These are phyloP conservation scores for Antheraea mylitta DNA, from an alignment of 1,140 invertebrate genomes.

Conservation along the genomic window DNA sequence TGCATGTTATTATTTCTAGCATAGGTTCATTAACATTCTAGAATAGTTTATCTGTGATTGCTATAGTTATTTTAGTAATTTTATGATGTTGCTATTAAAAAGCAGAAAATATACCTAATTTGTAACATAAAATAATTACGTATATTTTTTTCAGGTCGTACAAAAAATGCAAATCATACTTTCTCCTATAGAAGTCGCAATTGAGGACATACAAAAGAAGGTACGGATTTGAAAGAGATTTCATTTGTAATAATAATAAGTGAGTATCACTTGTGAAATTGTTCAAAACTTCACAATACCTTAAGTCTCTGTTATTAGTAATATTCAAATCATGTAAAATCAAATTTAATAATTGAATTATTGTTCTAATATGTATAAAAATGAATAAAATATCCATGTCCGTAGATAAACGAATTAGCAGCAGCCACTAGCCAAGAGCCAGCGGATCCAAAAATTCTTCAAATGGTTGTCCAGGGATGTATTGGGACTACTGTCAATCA, in stretches of 20 bases:
- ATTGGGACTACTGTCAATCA: conserved; percentile 98
- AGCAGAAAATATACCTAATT: too few species aligned
- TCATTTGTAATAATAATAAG: too few species aligned
- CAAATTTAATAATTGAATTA: not conserved
- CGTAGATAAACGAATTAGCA: conserved; percentile 84
- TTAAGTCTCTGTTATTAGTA: too few species aligned
- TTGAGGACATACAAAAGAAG: conserved; percentile 99
- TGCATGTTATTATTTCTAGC: too few species aligned
- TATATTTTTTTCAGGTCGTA: conserved; percentile 72
- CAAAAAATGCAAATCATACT: conserved; percentile 89
- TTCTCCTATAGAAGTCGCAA: conserved; percentile 97
- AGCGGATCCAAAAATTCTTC: conserved; percentile 96
- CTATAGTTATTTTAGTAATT: too few species aligned
- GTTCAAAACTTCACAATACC: too few species aligned
- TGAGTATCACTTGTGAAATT: too few species aligned
- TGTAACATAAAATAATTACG: not conserved
- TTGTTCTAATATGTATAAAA: not conserved
- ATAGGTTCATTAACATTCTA: too few species aligned
- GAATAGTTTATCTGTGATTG: too few species aligned
- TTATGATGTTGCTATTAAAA: too few species aligned
- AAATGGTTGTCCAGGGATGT: conserved; percentile 98
- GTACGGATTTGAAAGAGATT: conserved; percentile 28
- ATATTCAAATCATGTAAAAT: too few species aligned
- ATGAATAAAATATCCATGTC: not conserved
- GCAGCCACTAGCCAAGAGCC: conserved; percentile 94